Evolutionary conservation across 2,797 vertebrate genomes (phyloP), one percentile per base, ranked within the genome.

Genomic region (Schizopygopsis malacanthus): DNA sequence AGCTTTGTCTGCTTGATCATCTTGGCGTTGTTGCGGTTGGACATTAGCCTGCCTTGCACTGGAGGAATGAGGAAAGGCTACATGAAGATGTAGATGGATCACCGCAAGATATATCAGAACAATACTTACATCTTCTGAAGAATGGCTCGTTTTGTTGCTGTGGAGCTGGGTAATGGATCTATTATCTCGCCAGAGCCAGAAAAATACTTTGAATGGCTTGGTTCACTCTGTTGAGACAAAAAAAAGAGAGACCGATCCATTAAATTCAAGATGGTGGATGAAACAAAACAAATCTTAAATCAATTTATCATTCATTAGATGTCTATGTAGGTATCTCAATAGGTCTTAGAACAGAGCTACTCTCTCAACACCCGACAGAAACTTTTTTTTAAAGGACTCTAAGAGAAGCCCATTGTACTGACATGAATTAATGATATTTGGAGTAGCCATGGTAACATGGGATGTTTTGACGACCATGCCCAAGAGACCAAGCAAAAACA

Each of bases 131-230:
- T 94, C 94, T 95, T 63, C 92, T 95, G 95, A 94, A 95, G 95
- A 85, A 79, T 87, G 63, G 90, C 90, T 88, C 89, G 93, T 93
- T 94, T 95, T 93, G 93, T 95, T 93, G 93, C 93, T 85, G 90
- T 84, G 90, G 89, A 83, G 93, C 90, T 91, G 92, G 92, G 91
- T 91, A 93, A 92, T 88, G 89, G 88, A 88, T 93, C 92, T 93
- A 91, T 92, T 86, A 91, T 94, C 95, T 95, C 93, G 89, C 91
- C 90, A 80, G 87, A 91, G 91, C 90, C 92, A 91, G 93, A 93
- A 95, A 96, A 96, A 94, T 96, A 96, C 91, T 95, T 93, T 0
- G 95, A 96, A 90, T 89, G 91, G 93, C 93, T 96, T 93, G 93
- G 92, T 93, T 93, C 92, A 0, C 89, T 81, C 89, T 87, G 90